Evolutionary conservation across 2,797 vertebrate genomes (phyloP).

Genomic region (Peromyscus melanophrys): DNA sequence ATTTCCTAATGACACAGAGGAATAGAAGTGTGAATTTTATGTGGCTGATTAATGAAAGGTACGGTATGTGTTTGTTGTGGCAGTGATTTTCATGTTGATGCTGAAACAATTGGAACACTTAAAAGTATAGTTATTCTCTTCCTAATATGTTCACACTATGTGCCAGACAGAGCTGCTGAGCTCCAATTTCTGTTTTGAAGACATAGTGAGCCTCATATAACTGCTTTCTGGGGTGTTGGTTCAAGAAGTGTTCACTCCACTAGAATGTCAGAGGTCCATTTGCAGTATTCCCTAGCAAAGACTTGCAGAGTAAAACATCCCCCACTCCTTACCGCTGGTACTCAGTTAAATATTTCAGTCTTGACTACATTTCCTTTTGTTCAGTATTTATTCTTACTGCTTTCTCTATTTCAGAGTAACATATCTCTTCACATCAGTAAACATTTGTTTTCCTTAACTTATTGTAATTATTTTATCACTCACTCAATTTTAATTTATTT

Average conservation of each 20-base stretch:
- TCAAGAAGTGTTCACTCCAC: not conserved
- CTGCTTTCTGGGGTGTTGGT: not conserved
- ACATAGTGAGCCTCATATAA: not conserved
- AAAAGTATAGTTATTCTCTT: not conserved
- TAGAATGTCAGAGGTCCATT: not conserved
- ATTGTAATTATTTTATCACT: not conserved
- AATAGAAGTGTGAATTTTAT: slow-evolving; percentile 36
- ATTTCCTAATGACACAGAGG: not conserved
- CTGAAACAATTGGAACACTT: not conserved
- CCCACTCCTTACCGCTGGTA: not conserved
- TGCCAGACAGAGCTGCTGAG: not conserved
- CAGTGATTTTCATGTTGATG: not conserved
- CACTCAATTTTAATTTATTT: not conserved
- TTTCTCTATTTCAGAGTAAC: not conserved
- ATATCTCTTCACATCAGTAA: not conserved
- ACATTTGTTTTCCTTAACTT: not conserved
- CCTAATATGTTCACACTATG: not conserved
- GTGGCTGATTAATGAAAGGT: not conserved
- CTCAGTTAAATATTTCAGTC: slow-evolving; percentile 27
- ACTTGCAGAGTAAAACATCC: not conserved
- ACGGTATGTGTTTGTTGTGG: not conserved
- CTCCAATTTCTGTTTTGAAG: not conserved
- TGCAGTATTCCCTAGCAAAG: not conserved
- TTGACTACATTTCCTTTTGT: not conserved
- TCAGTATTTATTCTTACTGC: not conserved